phyloP scores from a whole-genome alignment of 2,888 invertebrate genomes.

The Nephrotoma flavescens region DNA sequence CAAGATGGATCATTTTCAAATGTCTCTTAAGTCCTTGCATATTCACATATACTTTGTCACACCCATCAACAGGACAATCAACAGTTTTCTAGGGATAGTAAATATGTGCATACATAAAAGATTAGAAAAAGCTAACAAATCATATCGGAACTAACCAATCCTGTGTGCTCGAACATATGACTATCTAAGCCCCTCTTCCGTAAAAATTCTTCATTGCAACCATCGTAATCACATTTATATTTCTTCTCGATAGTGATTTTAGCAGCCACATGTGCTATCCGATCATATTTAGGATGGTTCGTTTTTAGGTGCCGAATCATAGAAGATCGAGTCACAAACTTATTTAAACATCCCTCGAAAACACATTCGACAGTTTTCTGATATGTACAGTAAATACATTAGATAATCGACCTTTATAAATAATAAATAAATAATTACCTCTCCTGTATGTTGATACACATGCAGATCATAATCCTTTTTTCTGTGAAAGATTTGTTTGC shows the following conservation, averaged over 20 bases:
- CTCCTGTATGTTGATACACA: background rate
- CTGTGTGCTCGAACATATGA: conserved; percentile 40
- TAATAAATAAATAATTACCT: background rate
- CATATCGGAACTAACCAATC: conserved; percentile 34
- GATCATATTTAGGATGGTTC: background rate
- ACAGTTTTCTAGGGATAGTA: conserved; percentile 36
- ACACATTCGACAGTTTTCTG: background rate
- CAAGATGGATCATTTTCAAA: conserved; percentile 33
- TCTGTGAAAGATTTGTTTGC: background rate
- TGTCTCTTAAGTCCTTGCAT: conserved; percentile 47
- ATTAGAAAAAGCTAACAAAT: background rate
- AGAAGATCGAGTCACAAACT: background rate
- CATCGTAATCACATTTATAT: conserved; percentile 32
- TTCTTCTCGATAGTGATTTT: conserved; percentile 13
- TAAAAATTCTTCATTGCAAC: conserved; percentile 36
- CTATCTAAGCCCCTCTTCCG: conserved; percentile 39
- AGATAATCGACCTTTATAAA: too few relatives aligned
- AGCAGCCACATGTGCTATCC: background rate
- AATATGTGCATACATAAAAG: background rate
- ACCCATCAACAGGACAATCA: conserved; percentile 39
- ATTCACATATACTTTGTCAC: conserved; percentile 44
- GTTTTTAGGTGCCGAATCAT: background rate
- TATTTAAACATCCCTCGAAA: background rate
- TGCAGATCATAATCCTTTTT: background rate
- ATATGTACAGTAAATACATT: background rate